Evolutionary conservation across 2,113 vertebrate species (phyloP), one percentile per base, ranked within the genome.

Genomic region (Varanus salvator): DNA sequence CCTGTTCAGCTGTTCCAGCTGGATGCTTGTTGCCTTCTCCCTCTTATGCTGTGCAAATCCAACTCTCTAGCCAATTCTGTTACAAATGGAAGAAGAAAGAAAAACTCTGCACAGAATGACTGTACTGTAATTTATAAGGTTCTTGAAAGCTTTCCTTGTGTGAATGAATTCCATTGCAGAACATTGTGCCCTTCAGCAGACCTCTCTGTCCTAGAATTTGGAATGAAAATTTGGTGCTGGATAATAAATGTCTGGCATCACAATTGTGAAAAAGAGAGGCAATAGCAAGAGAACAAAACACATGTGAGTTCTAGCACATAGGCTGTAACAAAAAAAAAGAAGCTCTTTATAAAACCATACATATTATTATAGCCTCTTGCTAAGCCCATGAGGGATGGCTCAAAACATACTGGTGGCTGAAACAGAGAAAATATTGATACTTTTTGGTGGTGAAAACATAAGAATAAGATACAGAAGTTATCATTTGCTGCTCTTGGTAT

Each of bases 121-220:
- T 57, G 34, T 71, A 3, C 21, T 19, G 50, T 68, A 27, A 84
- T 84, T 68, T 77, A 76, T 76, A 66, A 77, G 81, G 14, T 77
- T 68, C 31, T 68, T 19, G 57, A 69, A 87, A 80, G 7, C 64
- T 50, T 78, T 87, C 48, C 44, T n/a, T 69, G 9, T 25, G 27
- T 88, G 84, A 85, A 0, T 0, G 72, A 31, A 87, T 90, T 72
- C 31, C 91, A 86, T 25, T 85, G 69, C 91, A 84, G 81, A 92
- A 87, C 93, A 87, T 77, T 89, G 88, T 88, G 91, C 89, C 85
- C 86, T 66, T 54, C 86, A 86, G 87, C 50, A 44, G 52, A 84
- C 88, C 0, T 0, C 89, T 88, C 68, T 91, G 90, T 87, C 69
- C 84, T 44, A 86, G 66, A 84, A 50, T 68, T 50, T 0, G 75